Evolutionary conservation across 2,113 vertebrate species (phyloP), one percentile per base, ranked within the genome.

Genomic region (Chiloscyllium plagiosum): DNA sequence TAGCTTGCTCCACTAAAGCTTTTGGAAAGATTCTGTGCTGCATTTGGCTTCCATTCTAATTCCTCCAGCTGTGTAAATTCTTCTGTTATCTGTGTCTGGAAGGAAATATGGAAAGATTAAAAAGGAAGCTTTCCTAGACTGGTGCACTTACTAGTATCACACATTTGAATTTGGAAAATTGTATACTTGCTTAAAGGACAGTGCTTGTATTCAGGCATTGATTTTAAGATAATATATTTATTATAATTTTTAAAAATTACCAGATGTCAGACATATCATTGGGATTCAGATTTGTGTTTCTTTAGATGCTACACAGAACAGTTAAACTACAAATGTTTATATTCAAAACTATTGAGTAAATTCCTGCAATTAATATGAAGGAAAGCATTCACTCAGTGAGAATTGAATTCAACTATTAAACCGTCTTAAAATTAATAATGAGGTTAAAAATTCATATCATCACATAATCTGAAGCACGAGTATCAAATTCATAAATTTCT

Each of bases 51-150:
- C 97, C 96, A 90, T 97, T 98, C 97, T 96, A 97, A 96, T 97
- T 98, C 97, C 97, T 98, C 97, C 98, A 98, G 98, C 98, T 98
- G 98, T 98, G 98, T 98, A 98, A 98, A 98, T 98, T 98, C 98
- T 97, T 98, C 98, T 97, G 97, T 98, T 98, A 98, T 98, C 98
- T 98, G 98, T 98, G 98, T 98, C 98, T 98, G 98, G 97, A 98
- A 98, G 98, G 98, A 98, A 97, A 96, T 97, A 97, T 97, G 97
- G 97, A 97, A 98, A 98, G 97, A 97, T 97, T 97, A 97, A 96
- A 97, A 97, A 97, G 97, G 97, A 97, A 97, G 96, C 97, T 97
- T 96, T 96, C 26, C 12, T 89, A 56, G 86, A 33, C 50, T 56
- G 24, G 10, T 52, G 56, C 52, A 52, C 52, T 52, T 89, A 89